These are phyloP conservation scores for Augochlora pura DNA, from an alignment of 1,140 invertebrate species.

Conservation along the genomic window DNA sequence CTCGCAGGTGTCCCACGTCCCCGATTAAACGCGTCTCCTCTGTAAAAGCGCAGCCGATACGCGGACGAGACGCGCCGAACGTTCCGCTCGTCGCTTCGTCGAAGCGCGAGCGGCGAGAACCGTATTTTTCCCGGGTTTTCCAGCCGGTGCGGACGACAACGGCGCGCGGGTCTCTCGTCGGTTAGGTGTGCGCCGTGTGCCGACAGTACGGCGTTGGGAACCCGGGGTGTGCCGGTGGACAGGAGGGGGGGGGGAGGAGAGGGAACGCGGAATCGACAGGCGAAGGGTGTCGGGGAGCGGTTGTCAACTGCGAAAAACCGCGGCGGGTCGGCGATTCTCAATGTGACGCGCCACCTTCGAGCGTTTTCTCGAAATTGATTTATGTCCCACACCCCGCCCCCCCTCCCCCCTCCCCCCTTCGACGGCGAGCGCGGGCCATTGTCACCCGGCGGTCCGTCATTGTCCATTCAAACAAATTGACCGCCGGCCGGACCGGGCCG, in stretches of 20 bases:
- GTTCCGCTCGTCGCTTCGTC: no score
- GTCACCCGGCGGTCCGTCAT: slow-evolving; percentile 60
- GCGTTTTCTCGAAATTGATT: slow-evolving; percentile 68
- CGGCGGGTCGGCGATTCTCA: slow-evolving; percentile 28
- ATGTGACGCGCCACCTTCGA: slow-evolving; percentile 52
- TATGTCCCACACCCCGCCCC: no score
- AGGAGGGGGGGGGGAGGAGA: not conserved
- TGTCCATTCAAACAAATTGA: slow-evolving; percentile 74
- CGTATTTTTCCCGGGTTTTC: not conserved
- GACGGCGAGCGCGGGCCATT: slow-evolving; percentile 63
- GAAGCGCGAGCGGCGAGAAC: not conserved
- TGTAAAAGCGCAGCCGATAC: not conserved
- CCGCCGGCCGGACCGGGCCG: slow-evolving; percentile 56
- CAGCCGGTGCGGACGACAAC: not conserved
- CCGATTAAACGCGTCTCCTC: not conserved
- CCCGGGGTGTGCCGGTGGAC: no score
- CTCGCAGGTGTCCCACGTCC: not conserved
- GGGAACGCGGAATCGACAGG: not conserved
- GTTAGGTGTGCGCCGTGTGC: no score
- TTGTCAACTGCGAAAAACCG: slow-evolving; percentile 37
- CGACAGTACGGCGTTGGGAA: no score
- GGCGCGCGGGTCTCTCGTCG: no score
- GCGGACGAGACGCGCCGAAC: no score
- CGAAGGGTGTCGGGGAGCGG: slow-evolving; percentile 9
- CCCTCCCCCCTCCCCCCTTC: no score